Base-by-base conservation (phyloP, 1,140 invertebrate genomes). In the Augochlora pura region DNA sequence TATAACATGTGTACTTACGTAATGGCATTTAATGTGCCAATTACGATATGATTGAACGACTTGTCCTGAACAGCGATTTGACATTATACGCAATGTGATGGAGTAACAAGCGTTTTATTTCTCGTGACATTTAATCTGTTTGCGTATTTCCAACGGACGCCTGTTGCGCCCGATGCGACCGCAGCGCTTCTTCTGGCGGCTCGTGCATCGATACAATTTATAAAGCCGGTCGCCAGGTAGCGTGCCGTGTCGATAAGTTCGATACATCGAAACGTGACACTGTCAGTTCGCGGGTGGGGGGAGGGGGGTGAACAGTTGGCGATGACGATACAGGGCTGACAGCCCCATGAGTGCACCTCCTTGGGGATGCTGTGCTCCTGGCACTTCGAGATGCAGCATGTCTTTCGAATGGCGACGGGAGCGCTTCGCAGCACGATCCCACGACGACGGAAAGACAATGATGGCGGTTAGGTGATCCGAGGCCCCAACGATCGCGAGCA, bases 401-500 rank as follows among this genome's bases (percentile, higher is more conserved):
- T 92, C 92, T 92, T 93, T 87, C 88, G 89, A 89, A 91, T 91
- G 91, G 90, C 90, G 90, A 86, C 86, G 87, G 77, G 76, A 81
- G 72, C 42, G 77, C 57, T 12, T 86, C 74, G 38, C 54, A 57
- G 64, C 59, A 57, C 68, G 27, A 84, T 72, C 59, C 59, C 59
- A 27, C 80, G 66, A 52, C 75, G 57, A 76, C 76, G 54, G 77
- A 69, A 73, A 83, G 85, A 77, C 68, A 68, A 72, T 63, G 73
- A 77, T 73, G 82, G 64, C 57, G 68, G 32, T 32, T 32, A 32
- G 32, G 3, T 67, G 70, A 60, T 39, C 49, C 49, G 60, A 21
- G 54, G 52, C 38, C 60, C 46, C 27, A 71, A 32, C 57, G 76
- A 67, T 59, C 42, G 67, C 79, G 63, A 66, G 57, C 25, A 66